A percentile compares a stretch with the other conserved stretches of the same genome.
Conservation (phyloP, 35 echinoderm and acorn worm genomes). For the Holothuria glaberrima region DNA sequence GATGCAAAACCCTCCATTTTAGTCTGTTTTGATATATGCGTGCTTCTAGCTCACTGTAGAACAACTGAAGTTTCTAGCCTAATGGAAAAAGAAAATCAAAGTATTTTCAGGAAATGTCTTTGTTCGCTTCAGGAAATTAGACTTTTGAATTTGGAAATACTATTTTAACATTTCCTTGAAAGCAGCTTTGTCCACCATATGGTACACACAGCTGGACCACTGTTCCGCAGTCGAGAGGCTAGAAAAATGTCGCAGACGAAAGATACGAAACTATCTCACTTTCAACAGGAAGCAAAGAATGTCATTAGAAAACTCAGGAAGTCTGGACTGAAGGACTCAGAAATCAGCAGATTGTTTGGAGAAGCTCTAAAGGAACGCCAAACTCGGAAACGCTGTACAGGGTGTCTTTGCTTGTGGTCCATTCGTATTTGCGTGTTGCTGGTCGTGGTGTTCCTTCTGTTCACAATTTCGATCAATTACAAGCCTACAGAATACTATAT, state of each 20-base stretch:
- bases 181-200: too few relatives aligned
- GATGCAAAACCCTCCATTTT: too few relatives aligned
- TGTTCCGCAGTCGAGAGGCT: too few relatives aligned
- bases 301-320: neutral
- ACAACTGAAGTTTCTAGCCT: too few relatives aligned
- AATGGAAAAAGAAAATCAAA: too few relatives aligned
- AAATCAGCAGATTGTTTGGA: neutral
- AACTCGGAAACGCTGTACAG: neutral
- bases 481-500: slow-evolving; percentile 9
- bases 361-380: neutral
- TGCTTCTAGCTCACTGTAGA: too few relatives aligned
- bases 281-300: neutral
- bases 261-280: neutral
- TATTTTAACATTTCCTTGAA: too few relatives aligned
- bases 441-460: neutral
- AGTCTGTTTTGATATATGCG: too few relatives aligned
- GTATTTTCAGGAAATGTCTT: too few relatives aligned
- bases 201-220: too few relatives aligned
- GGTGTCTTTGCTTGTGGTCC: neutral
- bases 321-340: neutral
- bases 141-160: too few relatives aligned
- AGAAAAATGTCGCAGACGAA: neutral
- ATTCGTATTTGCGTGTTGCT: neutral
- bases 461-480: neutral
- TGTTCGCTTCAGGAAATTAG: too few relatives aligned